Evolutionary conservation across 1,140 invertebrate species (phyloP).

Genomic region (Bombus waltoni): DNA sequence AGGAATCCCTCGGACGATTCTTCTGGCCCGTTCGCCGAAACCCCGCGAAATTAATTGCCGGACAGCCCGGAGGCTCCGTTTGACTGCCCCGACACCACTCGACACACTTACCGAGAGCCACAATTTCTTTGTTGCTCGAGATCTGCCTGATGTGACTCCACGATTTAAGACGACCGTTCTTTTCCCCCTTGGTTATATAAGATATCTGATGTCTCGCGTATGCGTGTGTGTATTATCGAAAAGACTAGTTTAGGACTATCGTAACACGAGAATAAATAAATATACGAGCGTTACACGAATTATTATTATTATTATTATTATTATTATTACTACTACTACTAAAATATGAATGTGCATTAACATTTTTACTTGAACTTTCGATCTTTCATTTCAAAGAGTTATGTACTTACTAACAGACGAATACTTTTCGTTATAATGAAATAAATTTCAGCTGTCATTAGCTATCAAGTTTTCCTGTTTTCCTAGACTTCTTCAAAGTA

Average conservation of each 20-base stretch:
- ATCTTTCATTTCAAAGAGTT: no score
- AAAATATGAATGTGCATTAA: not conserved
- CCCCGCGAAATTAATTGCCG: slow-evolving; percentile 76
- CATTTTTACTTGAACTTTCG: no score
- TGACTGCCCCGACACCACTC: slow-evolving; percentile 58
- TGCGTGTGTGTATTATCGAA: not conserved
- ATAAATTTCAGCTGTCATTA: no score
- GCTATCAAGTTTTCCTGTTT: no score
- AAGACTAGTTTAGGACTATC: not conserved
- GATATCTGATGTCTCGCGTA: not conserved
- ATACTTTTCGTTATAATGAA: no score
- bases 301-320: no score
- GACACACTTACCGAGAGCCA: slow-evolving; percentile 47
- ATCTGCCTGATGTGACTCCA: not conserved
- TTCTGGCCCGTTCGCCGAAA: slow-evolving; percentile 68
- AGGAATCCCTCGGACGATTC: slow-evolving; percentile 68
- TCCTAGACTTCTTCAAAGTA: not conserved
- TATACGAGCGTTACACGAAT: no score
- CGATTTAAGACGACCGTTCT: not conserved
- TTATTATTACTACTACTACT: no score
- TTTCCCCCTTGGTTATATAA: not conserved
- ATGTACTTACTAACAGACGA: no score
- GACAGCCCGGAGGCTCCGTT: slow-evolving; percentile 53
- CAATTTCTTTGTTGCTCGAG: slow-evolving; percentile 51
- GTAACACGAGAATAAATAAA: not conserved